A percentile compares a stretch with the other conserved stretches of the same genome.
phyloP scores from a whole-genome alignment of 2,113 vertebrate species.

The Taurulus bubalis region DNA sequence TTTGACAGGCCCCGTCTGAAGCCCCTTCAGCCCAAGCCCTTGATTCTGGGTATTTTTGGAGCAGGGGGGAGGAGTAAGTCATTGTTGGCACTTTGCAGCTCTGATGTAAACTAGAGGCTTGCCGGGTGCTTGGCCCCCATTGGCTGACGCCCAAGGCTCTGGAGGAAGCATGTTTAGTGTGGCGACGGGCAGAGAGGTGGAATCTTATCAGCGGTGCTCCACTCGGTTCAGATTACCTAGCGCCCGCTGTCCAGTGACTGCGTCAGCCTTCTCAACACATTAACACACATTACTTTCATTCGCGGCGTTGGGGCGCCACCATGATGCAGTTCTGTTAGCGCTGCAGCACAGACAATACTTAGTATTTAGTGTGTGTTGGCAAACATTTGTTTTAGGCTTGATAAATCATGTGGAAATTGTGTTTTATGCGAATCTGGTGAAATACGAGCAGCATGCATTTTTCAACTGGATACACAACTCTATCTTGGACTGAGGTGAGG shows the following conservation, averaged over 20 bases:
- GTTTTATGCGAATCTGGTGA: constrained; percentile 28
- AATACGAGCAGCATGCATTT: constrained; percentile 35
- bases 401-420: constrained; percentile 21
- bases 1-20: constrained; percentile 84
- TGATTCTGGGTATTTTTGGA: constrained; percentile 84
- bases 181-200: constrained; percentile 61
- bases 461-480: constrained; percentile 1
- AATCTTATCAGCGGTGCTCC: constrained; percentile 77
- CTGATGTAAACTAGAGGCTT: constrained; percentile 75
- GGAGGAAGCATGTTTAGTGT: constrained; percentile 70
- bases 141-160: constrained; percentile 78
- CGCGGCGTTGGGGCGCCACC: constrained; percentile 35
- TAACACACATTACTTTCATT: constrained; percentile 55
- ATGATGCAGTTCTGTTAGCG: constrained; percentile 44
- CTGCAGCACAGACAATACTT: constrained; percentile 13
- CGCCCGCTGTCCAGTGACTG: constrained; percentile 59
- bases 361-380: not conserved
- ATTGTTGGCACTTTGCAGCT: constrained; percentile 73
- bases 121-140: constrained; percentile 68
- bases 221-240: constrained; percentile 74
- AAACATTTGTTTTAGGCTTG: constrained; percentile 30
- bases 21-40: constrained; percentile 81
- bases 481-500: constrained; percentile 44
- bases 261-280: constrained; percentile 69
- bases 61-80: constrained; percentile 75